Conservation (phyloP, 2,113 vertebrate genomes). For the Melierax canorus region DNA sequence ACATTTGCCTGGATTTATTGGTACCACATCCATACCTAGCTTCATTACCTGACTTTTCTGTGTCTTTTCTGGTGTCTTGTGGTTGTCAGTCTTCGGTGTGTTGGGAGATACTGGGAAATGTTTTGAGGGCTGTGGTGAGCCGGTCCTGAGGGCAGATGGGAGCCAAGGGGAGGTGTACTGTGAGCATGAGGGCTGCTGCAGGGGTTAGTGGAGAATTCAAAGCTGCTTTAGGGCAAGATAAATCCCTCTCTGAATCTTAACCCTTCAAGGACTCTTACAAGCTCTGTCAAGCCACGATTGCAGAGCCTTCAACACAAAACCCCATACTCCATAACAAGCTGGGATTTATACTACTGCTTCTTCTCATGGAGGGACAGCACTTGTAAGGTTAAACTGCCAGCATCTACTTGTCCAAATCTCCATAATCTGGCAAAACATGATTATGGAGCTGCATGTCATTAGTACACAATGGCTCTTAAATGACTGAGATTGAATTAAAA, state of each 20-base stretch:
- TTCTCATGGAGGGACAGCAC: background rate
- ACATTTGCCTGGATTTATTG: background rate
- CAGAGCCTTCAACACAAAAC: background rate
- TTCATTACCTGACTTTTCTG: background rate
- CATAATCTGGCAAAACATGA: constrained; percentile 43
- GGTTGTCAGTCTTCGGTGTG: background rate
- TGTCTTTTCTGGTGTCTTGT: background rate
- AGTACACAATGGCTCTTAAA: constrained; percentile 46
- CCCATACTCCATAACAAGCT: background rate
- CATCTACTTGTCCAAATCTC: background rate
- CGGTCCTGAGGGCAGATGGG: background rate
- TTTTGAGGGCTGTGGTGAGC: background rate
- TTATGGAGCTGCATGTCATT: constrained; percentile 25
- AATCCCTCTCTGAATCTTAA: constrained; percentile 5
- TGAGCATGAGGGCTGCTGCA: background rate
- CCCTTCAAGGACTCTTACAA: background rate
- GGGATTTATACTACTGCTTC: background rate
- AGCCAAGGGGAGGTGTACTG: background rate
- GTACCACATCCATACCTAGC: background rate
- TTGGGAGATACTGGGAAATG: background rate
- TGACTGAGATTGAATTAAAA: constrained; percentile 59
- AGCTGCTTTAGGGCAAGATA: constrained; percentile 7
- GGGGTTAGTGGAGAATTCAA: background rate
- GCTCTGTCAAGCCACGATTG: background rate
- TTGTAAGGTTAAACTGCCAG: constrained; percentile 9